These are phyloP conservation scores for Malacoctenus gilli DNA, from an alignment of 2,797 vertebrate genomes.

Conservation along the genomic window DNA sequence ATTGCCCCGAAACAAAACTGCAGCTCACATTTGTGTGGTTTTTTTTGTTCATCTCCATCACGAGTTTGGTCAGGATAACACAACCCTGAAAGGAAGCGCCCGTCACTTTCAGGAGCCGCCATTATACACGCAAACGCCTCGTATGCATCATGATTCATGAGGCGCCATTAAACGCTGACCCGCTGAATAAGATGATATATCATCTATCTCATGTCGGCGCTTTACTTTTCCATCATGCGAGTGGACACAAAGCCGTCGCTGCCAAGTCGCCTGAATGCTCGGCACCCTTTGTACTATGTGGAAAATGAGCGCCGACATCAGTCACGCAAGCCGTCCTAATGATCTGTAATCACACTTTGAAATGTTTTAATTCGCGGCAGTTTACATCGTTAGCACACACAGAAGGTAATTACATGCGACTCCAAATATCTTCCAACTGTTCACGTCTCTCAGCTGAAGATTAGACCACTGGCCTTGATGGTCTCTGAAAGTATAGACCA, in stretches of 20 bases:
- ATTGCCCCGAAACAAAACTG: too few relatives aligned
- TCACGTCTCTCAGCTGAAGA: not conserved
- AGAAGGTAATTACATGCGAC: not conserved
- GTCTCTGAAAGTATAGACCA: too few relatives aligned
- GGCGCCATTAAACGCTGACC: conserved; percentile 1
- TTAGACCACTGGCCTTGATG: too few relatives aligned
- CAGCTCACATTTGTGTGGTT: too few relatives aligned
- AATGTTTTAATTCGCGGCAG: conserved; percentile 16
- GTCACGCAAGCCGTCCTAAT: conserved; percentile 5
- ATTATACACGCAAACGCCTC: not conserved
- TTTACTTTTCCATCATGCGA: conserved; percentile 21
- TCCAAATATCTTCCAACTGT: too few relatives aligned
- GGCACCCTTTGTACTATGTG: conserved; percentile 22
- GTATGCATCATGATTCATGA: conserved; percentile 15
- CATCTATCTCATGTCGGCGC: conserved; percentile 10
- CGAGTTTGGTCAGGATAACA: not conserved
- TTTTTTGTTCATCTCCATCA: too few relatives aligned
- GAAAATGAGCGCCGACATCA: conserved; percentile 20
- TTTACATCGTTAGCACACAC: not conserved
- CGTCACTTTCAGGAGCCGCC: not conserved
- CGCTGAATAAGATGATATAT: conserved; percentile 26
- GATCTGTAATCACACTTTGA: conserved; percentile 21
- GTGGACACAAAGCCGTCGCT: conserved; percentile 24
- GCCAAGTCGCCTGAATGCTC: conserved; percentile 11
- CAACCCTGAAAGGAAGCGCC: not conserved